These are phyloP conservation scores for Bovichtus diacanthus DNA, from an alignment of 2,797 vertebrate genomes.

Conservation along the genomic window DNA sequence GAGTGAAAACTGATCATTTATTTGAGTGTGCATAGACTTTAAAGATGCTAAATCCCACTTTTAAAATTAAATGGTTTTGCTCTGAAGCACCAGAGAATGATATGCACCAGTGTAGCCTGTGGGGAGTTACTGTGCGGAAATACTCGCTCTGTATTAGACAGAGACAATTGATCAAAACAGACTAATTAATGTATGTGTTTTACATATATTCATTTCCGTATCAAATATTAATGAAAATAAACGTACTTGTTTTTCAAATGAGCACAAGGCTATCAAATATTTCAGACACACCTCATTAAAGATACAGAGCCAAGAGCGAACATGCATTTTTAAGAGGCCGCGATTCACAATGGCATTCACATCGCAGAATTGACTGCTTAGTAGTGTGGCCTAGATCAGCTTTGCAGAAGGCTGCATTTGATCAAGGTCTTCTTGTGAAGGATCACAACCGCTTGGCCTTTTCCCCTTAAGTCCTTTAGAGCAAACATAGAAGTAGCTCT, in stretches of 20 bases:
- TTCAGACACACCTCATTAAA: conserved; percentile 85
- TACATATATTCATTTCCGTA: conserved; percentile 86
- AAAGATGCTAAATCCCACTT: conserved; percentile 78
- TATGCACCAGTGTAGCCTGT: conserved; percentile 72
- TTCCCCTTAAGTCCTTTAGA: not conserved
- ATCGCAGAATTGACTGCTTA: conserved; percentile 46
- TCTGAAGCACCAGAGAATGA: conserved; percentile 78
- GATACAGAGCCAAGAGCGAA: conserved; percentile 78
- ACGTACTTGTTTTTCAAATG: conserved; percentile 85
- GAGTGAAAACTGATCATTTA: conserved; percentile 61
- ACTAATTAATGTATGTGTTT: conserved; percentile 86
- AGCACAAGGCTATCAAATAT: conserved; percentile 81
- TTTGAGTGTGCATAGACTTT: conserved; percentile 59
- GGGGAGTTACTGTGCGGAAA: conserved; percentile 74
- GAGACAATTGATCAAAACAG: conserved; percentile 87
- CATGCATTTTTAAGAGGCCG: conserved; percentile 83
- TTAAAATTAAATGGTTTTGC: conserved; percentile 81
- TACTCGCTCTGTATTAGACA: conserved; percentile 71
- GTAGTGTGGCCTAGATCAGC: conserved; percentile 61
- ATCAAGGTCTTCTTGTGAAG: conserved; percentile 37
- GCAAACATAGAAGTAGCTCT: conserved; percentile 10
- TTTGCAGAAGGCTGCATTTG: conserved; percentile 19
- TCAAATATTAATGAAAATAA: conserved; percentile 86
- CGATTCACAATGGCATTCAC: conserved; percentile 67
- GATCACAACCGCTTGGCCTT: conserved; percentile 19